phyloP scores from a whole-genome alignment of 2,113 vertebrate genomes.

The Nerophis lumbriciformis region DNA sequence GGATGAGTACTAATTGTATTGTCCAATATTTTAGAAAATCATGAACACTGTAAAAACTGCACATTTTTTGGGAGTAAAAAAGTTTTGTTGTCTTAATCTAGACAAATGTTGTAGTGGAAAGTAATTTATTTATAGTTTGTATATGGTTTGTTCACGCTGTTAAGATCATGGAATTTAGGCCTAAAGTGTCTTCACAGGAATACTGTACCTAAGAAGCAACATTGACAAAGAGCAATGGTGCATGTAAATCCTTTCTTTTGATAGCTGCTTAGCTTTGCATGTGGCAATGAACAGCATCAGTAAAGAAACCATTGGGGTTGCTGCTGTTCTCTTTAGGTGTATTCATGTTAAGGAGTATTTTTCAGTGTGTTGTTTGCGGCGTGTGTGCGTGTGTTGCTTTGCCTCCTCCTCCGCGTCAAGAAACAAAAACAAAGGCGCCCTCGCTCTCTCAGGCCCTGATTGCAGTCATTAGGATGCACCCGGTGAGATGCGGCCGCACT shows the following conservation, averaged over 20 bases:
- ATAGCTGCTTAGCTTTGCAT: conserved; percentile 9
- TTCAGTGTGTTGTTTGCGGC: conserved; percentile 26
- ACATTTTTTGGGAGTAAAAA: too few relatives aligned
- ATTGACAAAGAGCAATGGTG: neutral
- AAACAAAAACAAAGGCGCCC: conserved; percentile 55
- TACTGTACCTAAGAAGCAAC: too few relatives aligned
- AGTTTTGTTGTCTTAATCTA: too few relatives aligned
- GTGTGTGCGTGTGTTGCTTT: conserved; percentile 29
- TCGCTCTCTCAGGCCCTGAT: conserved; percentile 50
- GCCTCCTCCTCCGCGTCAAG: conserved; percentile 44
- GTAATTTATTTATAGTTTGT: too few relatives aligned
- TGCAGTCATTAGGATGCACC: conserved; percentile 65
- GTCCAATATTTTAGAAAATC: too few relatives aligned
- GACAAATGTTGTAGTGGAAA: too few relatives aligned
- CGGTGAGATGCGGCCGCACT: conserved; percentile 53
- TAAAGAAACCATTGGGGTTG: neutral
- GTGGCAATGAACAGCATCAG: neutral
- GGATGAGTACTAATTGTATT: too few relatives aligned
- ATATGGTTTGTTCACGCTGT: too few relatives aligned
- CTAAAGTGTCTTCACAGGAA: too few relatives aligned
- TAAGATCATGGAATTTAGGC: too few relatives aligned
- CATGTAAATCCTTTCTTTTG: neutral
- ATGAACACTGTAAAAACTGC: too few relatives aligned
- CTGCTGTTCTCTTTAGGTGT: conserved; percentile 34
- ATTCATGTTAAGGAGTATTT: conserved; percentile 40